These are phyloP conservation scores for Pantala flavescens DNA, from an alignment of 1,140 invertebrate species.

Conservation along the genomic window DNA sequence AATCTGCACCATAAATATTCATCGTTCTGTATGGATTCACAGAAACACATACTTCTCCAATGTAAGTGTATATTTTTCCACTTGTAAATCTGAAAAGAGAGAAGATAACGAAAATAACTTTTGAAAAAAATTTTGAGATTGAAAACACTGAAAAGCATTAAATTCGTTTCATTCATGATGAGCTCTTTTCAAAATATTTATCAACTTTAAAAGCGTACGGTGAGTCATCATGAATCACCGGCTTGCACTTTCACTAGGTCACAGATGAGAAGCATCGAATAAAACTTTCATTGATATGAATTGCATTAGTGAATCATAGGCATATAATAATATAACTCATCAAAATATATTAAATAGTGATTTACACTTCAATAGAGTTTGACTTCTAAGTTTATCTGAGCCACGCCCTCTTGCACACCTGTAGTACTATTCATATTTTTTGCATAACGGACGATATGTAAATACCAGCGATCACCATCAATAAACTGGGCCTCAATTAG, in stretches of 20 bases:
- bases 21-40: conserved; percentile 81
- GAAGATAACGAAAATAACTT: conserved; percentile 26
- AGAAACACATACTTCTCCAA: conserved; percentile 86
- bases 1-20: conserved; percentile 71
- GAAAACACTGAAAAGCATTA: not conserved
- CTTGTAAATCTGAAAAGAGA: conserved; percentile 65
- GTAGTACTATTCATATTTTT: no score
- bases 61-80: conserved; percentile 86
- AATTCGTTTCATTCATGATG: no score
- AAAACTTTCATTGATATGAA: not conserved
- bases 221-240: not conserved
- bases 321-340: no score
- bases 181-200: not conserved
- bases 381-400: no score
- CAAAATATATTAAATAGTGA: no score
- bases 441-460: no score
- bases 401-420: no score
- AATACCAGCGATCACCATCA: no score
- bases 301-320: no score
- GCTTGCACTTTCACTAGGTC: not conserved
- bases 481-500: no score
- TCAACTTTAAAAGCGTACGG: not conserved
- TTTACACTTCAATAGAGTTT: no score
- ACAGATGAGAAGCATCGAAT: not conserved
- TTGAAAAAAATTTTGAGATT: not conserved